Evolutionary conservation across 2,888 invertebrate genomes (phyloP).

Genomic region (Lapara coniferarum): DNA sequence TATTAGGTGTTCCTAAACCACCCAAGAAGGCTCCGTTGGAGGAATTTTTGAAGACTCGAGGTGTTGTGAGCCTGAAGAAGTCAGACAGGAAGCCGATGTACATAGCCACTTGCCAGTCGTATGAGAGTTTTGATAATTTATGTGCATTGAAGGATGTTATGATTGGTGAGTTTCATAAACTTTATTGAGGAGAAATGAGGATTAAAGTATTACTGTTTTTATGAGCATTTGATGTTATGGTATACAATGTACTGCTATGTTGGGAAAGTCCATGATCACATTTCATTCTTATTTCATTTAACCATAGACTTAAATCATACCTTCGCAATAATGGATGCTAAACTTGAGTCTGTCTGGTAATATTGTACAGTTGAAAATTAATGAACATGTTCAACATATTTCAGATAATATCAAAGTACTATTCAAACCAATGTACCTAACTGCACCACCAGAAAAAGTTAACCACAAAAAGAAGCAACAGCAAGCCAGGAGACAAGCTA

Average conservation of each 20-base stretch:
- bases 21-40: slow-evolving; percentile 36
- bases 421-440: slow-evolving; percentile 22
- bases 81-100: slow-evolving; percentile 35
- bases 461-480: background rate
- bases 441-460: slow-evolving; percentile 9
- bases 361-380: background rate
- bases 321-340: too few relatives aligned
- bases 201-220: too few relatives aligned
- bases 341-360: background rate
- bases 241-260: too few relatives aligned
- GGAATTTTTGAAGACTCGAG: slow-evolving; percentile 40
- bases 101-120: slow-evolving; percentile 40
- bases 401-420: background rate
- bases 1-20: slow-evolving; percentile 39
- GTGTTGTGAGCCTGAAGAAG: slow-evolving; percentile 46
- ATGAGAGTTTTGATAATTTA: slow-evolving; percentile 47
- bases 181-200: too few relatives aligned
- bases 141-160: slow-evolving; percentile 29
- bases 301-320: too few relatives aligned
- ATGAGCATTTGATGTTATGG: too few relatives aligned
- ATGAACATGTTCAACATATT: background rate
- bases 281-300: too few relatives aligned
- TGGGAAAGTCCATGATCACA: too few relatives aligned
- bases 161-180: slow-evolving; percentile 41
- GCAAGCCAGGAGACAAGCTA: background rate